Evolutionary conservation across 1,140 invertebrate genomes (phyloP), one percentile per base, ranked within the genome.

Genomic region (Atta colombica): DNA sequence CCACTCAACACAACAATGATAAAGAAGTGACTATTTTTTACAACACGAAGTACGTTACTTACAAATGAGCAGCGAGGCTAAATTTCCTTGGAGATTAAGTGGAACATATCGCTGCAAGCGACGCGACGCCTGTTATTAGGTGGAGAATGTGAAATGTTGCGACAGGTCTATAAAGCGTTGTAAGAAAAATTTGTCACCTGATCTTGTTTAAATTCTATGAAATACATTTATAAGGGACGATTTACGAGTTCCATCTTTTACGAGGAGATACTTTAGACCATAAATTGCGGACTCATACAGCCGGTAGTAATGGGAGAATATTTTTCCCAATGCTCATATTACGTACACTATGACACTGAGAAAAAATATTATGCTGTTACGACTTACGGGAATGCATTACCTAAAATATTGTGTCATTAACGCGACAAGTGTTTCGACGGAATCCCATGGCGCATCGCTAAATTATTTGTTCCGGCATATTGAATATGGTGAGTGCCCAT

Each of bases 161-260:
- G 61, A 82, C 53, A 66, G 65, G 77, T 87, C 71, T 85, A 60
- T 68, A 85, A 89, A 78, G 74, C 78, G 45, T 74, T 71, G 85
- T 21, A 66, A 69, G 66, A n/a, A 69, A 49, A 71, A 87, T 88
- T 86, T 89, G 81, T 84, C 85, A 80, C 28, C 49, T 55, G 60
- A 72, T 77, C 72, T 89, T 89, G 86, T 87, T 89, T 87, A 87
- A 89, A 89, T 89, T 89, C 88, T 82, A 86, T 85, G 85, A 87
- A 88, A 87, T 88, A 88, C 86, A 86, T 88, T 86, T 87, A 88
- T 82, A 85, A 61, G 66, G 60, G 69, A 74, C 81, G 45, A 89
- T 89, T 89, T 87, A 81, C 74, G 86, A 66, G 63, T 49, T 45
- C 49, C 69, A 61, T 81, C 72, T 66, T 87, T 72, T 58, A 39